Evolutionary conservation across 2,797 vertebrate genomes (phyloP).

Genomic region (Selene dorsalis): DNA sequence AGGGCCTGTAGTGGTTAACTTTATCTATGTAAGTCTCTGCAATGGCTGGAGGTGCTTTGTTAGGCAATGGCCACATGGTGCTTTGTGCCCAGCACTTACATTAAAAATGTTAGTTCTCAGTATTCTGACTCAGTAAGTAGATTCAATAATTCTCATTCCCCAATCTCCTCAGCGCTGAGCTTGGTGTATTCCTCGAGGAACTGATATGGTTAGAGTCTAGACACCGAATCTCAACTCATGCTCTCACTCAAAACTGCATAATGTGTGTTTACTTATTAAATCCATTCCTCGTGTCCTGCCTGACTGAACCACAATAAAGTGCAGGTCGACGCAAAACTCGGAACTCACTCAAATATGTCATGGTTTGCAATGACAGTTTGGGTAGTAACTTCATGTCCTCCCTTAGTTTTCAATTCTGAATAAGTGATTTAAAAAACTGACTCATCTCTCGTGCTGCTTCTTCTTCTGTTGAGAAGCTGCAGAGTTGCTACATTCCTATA

Average conservation of each 20-base stretch:
- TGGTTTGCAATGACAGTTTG: slow-evolving; percentile 4
- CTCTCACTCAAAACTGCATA: too few relatives aligned
- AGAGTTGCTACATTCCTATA: neutral
- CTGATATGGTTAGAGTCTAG: neutral
- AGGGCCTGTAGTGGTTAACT: neutral
- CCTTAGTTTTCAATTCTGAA: slow-evolving; percentile 10
- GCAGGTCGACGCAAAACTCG: neutral
- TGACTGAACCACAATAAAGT: neutral
- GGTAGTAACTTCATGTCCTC: slow-evolving; percentile 2
- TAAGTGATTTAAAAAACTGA: slow-evolving; percentile 19
- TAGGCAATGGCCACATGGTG: neutral
- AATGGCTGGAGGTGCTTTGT: neutral
- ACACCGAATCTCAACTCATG: neutral
- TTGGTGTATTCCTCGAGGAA: neutral
- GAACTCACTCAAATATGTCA: slow-evolving; percentile 1
- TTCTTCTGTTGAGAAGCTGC: slow-evolving; percentile 2
- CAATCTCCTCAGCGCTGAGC: slow-evolving; percentile 8
- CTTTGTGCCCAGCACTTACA: neutral
- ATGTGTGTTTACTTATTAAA: too few relatives aligned
- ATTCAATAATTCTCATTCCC: neutral
- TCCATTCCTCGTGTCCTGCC: neutral
- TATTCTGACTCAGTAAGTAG: neutral
- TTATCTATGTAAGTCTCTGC: slow-evolving; percentile 3
- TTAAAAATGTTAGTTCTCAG: neutral
- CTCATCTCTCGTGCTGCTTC: slow-evolving; percentile 8